Conservation (phyloP, 2,888 invertebrate species). For the Rhorus exstirpatorius region DNA sequence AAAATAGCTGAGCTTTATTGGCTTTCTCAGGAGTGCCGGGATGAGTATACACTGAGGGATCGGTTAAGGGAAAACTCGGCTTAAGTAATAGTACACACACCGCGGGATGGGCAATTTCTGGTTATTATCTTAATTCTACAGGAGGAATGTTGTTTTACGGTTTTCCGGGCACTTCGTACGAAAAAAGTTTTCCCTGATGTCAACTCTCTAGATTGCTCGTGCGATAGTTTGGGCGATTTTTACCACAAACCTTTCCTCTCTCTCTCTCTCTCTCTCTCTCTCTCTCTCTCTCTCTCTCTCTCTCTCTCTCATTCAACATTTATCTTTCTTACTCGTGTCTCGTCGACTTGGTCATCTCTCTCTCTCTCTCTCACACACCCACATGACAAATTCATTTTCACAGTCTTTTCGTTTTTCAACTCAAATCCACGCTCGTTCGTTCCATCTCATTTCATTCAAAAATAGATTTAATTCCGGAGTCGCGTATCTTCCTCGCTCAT, state of each 20-base stretch:
- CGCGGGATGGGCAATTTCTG: slow-evolving; percentile 53
- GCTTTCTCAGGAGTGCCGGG: slow-evolving; percentile 11
- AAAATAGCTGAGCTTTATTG: background rate
- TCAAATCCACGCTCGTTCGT: slow-evolving; percentile 52
- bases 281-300: no score
- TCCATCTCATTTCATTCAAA: slow-evolving; percentile 69
- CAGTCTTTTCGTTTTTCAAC: no score
- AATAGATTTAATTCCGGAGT: slow-evolving; percentile 71
- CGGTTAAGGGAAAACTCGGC: slow-evolving; percentile 10
- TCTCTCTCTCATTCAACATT: slow-evolving; percentile 54
- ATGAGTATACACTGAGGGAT: slow-evolving; percentile 14
- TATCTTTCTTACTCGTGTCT: slow-evolving; percentile 19
- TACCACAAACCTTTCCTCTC: no score
- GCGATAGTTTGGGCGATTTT: background rate
- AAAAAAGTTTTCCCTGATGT: slow-evolving; percentile 9
- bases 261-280: no score
- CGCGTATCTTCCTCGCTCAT: background rate
- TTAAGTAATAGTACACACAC: slow-evolving; percentile 7
- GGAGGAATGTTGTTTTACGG: slow-evolving; percentile 66
- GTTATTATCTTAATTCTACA: slow-evolving; percentile 72
- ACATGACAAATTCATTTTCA: slow-evolving; percentile 30
- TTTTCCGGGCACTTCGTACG: background rate
- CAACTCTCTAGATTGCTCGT: background rate
- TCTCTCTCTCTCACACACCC: slow-evolving; percentile 10
- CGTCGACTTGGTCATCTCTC: slow-evolving; percentile 12